Conservation (phyloP, 2,797 vertebrate genomes). For the Melanotaenia trifasciata region DNA sequence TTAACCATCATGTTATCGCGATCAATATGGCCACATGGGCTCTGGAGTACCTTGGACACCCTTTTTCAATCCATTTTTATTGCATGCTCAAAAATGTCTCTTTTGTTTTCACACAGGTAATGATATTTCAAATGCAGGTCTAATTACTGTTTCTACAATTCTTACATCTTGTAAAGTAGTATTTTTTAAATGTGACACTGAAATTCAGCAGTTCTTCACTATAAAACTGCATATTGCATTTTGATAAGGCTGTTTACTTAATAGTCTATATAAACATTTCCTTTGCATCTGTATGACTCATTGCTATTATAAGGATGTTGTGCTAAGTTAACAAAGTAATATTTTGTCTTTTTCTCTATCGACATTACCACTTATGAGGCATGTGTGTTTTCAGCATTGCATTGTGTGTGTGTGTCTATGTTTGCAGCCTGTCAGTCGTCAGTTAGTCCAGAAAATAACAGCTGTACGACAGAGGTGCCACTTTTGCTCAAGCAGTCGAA, state of each 20-base stretch:
- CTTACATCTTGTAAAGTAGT: neutral
- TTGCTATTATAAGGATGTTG: neutral
- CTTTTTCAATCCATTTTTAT: neutral
- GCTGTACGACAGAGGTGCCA: conserved; percentile 38
- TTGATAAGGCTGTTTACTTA: too few species aligned
- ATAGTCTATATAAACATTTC: neutral
- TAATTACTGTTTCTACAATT: neutral
- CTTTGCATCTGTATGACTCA: neutral
- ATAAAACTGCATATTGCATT: neutral
- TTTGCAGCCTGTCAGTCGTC: conserved; percentile 26
- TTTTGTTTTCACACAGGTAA: neutral
- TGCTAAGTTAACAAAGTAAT: neutral
- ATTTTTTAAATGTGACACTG: conserved; percentile 1
- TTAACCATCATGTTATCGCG: neutral
- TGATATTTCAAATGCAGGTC: accelerated
- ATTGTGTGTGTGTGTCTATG: conserved; percentile 8
- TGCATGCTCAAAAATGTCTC: neutral
- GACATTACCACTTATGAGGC: neutral
- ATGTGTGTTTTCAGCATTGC: conserved; percentile 1
- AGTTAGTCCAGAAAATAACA: conserved; percentile 41
- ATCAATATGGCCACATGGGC: neutral
- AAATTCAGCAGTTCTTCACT: neutral
- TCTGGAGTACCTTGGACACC: neutral
- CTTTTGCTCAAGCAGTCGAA: conserved; percentile 13
- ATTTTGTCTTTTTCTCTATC: neutral